Evolutionary conservation across 2,888 invertebrate species (phyloP).

Genomic region (Microplitis deprimator): DNA sequence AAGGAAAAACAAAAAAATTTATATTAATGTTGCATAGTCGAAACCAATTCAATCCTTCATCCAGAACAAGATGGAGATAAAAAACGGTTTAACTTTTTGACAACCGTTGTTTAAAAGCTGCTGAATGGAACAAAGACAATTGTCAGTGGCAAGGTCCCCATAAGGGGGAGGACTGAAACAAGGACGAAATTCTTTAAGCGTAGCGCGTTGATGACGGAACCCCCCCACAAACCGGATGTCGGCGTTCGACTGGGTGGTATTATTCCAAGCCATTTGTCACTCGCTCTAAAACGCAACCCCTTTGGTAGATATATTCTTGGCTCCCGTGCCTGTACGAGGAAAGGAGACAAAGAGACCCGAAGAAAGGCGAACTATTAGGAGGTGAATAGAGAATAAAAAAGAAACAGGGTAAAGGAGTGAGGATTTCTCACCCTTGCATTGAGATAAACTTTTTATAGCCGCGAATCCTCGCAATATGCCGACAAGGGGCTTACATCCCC

Average conservation of each 20-base stretch:
- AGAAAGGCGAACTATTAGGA: constrained; percentile 17
- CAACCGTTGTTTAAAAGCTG: background rate
- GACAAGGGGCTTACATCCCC: constrained; percentile 67
- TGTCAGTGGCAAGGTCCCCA: background rate
- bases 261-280: constrained; percentile 72
- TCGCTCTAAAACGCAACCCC: constrained; percentile 65
- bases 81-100: background rate
- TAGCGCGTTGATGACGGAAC: background rate
- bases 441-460: constrained; percentile 66
- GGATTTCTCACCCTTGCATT: constrained; percentile 32
- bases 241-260: constrained; percentile 62
- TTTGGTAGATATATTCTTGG: constrained; percentile 59
- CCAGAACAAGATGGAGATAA: background rate
- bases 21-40: background rate
- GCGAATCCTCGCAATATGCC: constrained; percentile 71
- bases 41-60: background rate
- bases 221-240: constrained; percentile 38
- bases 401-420: constrained; percentile 22
- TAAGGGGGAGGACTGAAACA: background rate
- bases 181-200: constrained; percentile 22
- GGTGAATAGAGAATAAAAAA: constrained; percentile 34
- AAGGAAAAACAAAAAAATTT: background rate
- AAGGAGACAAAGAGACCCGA: constrained; percentile 2
- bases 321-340: constrained; percentile 38
- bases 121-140: background rate